Evolutionary conservation across 2,888 invertebrate species (phyloP).

Genomic region (Lamproptera curius): DNA sequence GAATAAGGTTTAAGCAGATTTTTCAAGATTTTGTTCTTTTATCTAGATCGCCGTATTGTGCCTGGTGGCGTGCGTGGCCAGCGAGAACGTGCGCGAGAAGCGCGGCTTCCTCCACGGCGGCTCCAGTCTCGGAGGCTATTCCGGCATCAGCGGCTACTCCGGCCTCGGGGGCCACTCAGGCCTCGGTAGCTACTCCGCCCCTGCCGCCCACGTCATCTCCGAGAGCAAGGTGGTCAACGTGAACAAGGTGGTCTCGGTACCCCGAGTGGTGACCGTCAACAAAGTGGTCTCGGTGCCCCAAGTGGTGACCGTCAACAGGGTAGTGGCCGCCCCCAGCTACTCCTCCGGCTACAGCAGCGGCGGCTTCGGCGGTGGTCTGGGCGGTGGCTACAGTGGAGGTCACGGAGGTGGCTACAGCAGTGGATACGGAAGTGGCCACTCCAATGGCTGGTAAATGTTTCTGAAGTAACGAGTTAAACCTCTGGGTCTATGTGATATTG

Average conservation of each 20-base stretch:
- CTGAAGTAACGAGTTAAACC: too few relatives aligned
- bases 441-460: too few relatives aligned
- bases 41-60: too few relatives aligned
- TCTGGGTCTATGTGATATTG: too few relatives aligned
- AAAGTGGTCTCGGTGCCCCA: slow-evolving; percentile 44
- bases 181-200: slow-evolving; percentile 3
- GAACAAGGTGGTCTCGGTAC: slow-evolving; percentile 41
- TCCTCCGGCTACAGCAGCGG: slow-evolving; percentile 8
- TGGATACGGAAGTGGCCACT: background rate
- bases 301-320: slow-evolving; percentile 28
- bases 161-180: slow-evolving; percentile 8
- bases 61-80: slow-evolving; percentile 23
- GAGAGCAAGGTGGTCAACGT: slow-evolving; percentile 35
- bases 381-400: slow-evolving; percentile 20
- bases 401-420: slow-evolving; percentile 14
- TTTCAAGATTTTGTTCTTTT: too few relatives aligned
- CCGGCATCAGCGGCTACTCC: slow-evolving; percentile 23
- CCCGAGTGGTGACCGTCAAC: slow-evolving; percentile 38
- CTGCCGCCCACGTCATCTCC: slow-evolving; percentile 27
- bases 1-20: too few relatives aligned
- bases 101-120: slow-evolving; percentile 38
- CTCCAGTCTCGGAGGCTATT: slow-evolving; percentile 22
- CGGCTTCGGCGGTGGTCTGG: slow-evolving; percentile 4
- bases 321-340: slow-evolving; percentile 1
- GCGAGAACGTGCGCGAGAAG: slow-evolving; percentile 34